Evolutionary conservation across 2,113 vertebrate species (phyloP).

Genomic region (Sitta europaea): DNA sequence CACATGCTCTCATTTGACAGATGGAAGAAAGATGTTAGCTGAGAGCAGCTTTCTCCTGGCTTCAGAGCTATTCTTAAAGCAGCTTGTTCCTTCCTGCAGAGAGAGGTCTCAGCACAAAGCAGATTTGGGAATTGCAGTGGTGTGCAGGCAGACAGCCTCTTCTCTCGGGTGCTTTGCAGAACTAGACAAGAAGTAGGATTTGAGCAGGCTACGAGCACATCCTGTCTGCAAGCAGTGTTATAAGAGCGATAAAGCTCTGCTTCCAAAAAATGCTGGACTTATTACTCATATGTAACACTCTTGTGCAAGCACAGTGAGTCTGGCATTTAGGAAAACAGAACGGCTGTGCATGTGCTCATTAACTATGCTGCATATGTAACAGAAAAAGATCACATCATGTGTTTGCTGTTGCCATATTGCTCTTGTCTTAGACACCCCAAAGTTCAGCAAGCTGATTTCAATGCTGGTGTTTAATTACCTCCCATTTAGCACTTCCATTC

Average conservation of each 20-base stretch:
- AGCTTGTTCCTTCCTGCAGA: conserved; percentile 12
- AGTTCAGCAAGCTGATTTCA: neutral
- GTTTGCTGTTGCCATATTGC: neutral
- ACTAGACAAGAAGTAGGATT: neutral
- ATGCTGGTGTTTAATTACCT: neutral
- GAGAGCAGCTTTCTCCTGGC: conserved; percentile 22
- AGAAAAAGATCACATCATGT: neutral
- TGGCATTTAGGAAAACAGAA: conserved; percentile 12
- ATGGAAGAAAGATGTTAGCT: conserved; percentile 36
- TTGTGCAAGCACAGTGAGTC: neutral
- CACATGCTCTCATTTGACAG: conserved; percentile 47
- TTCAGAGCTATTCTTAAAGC: conserved; percentile 42
- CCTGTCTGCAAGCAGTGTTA: neutral
- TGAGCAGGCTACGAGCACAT: neutral
- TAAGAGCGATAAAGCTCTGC: neutral
- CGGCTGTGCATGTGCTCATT: neutral
- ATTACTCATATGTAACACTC: neutral
- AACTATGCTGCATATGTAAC: neutral
- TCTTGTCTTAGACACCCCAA: neutral
- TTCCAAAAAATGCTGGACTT: conserved; percentile 3
- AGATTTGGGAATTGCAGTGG: neutral
- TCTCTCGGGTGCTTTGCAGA: neutral
- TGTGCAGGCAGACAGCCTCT: neutral
- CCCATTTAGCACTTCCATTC: neutral
- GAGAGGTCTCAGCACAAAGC: neutral